A percentile compares a stretch with the other conserved stretches of the same genome.
These are phyloP conservation scores for Drosophila melanosoma DNA, from an alignment of 2,888 invertebrate species.

Conservation along the genomic window DNA sequence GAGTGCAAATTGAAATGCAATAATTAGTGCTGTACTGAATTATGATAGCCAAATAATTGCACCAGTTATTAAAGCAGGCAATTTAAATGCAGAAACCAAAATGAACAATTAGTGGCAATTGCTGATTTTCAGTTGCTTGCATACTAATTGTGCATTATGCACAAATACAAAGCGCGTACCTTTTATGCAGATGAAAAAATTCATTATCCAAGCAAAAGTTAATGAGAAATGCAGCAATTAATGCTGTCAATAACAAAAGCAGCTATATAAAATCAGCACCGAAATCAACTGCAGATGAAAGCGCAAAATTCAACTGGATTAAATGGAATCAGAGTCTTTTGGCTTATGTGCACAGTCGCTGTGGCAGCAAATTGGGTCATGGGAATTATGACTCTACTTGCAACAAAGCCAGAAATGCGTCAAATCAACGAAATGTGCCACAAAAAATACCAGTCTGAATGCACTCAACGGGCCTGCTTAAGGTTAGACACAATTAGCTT, in stretches of 20 bases:
- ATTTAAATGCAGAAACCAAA: conserved; percentile 8
- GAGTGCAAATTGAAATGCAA: conserved; percentile 5
- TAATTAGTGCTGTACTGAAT: conserved; percentile 28
- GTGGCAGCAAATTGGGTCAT: conserved; percentile 36
- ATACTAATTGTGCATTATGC: conserved; percentile 24
- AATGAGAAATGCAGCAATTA: background rate
- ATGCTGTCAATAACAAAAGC: background rate
- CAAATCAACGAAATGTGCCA: conserved; percentile 21
- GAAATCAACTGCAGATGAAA: background rate
- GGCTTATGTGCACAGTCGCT: conserved; percentile 13
- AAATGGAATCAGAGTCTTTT: conserved; percentile 1
- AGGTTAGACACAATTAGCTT: conserved; percentile 51
- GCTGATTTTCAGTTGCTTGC: conserved; percentile 4
- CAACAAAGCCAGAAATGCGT: conserved; percentile 7
- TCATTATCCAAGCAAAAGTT: background rate
- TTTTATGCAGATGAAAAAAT: background rate
- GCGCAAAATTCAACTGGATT: background rate
- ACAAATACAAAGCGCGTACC: background rate
- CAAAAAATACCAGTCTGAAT: conserved; percentile 1
- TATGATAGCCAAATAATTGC: conserved; percentile 52
- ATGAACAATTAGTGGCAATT: conserved; percentile 7
- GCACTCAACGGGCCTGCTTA: conserved; percentile 16
- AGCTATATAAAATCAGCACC: background rate
- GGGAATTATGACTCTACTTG: conserved; percentile 14
- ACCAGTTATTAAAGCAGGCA: conserved; percentile 1